These are phyloP conservation scores for Rhyacichthys aspro DNA, from an alignment of 2,797 vertebrate genomes.

Conservation along the genomic window DNA sequence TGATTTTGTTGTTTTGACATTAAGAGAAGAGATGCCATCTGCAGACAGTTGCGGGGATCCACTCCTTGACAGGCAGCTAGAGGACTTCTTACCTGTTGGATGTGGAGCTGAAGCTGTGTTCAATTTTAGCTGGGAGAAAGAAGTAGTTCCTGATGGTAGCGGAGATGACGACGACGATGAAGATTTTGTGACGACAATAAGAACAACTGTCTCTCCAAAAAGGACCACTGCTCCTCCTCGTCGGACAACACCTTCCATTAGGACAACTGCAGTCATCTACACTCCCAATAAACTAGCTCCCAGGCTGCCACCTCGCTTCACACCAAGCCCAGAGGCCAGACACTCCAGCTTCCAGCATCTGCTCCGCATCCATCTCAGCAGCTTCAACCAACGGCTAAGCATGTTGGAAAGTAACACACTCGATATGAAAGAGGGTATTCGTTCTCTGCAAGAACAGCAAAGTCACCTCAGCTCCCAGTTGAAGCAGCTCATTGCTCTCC, in stretches of 20 bases:
- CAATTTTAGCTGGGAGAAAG: slow-evolving; percentile 71
- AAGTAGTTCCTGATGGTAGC: slow-evolving; percentile 43
- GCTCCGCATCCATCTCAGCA: slow-evolving; percentile 73
- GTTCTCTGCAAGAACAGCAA: slow-evolving; percentile 63
- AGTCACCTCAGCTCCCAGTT: slow-evolving; percentile 62
- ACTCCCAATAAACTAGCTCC: slow-evolving; percentile 31
- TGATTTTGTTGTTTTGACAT: slow-evolving; percentile 77
- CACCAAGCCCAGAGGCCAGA: slow-evolving; percentile 53
- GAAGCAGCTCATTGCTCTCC: slow-evolving; percentile 49
- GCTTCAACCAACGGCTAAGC: slow-evolving; percentile 75
- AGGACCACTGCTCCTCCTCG: slow-evolving; percentile 12
- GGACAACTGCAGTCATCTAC: slow-evolving; percentile 6
- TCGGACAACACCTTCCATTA: slow-evolving; percentile 23
- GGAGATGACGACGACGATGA: slow-evolving; percentile 43
- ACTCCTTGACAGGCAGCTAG: slow-evolving; percentile 57
- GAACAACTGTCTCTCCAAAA: slow-evolving; percentile 32
- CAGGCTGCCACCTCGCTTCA: slow-evolving; percentile 59
- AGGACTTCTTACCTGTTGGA: slow-evolving; percentile 65
- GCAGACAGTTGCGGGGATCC: slow-evolving; percentile 72
- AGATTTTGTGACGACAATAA: slow-evolving; percentile 21
- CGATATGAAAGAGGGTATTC: slow-evolving; percentile 75
- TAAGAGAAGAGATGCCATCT: slow-evolving; percentile 70
- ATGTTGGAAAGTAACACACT: slow-evolving; percentile 79
- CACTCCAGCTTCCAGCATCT: slow-evolving; percentile 70
- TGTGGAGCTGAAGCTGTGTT: slow-evolving; percentile 73